These are phyloP conservation scores for Periphyllus acericola DNA, from an alignment of 2,888 invertebrate species.

Conservation along the genomic window DNA sequence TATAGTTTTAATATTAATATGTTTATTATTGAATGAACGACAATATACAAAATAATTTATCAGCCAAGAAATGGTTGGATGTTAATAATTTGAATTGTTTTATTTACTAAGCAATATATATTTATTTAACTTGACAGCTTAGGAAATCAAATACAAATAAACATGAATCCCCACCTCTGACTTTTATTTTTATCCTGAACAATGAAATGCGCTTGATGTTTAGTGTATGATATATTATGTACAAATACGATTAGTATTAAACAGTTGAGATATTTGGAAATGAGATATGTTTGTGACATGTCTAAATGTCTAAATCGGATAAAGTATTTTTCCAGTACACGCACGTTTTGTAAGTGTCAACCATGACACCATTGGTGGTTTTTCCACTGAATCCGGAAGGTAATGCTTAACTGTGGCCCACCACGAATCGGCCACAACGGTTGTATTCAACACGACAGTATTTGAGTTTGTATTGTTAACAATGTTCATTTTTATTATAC, in stretches of 20 bases:
- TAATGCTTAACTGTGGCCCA: conserved; percentile 67
- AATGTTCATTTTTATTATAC: conserved; percentile 67
- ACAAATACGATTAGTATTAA: not conserved
- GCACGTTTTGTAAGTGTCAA: conserved; percentile 64
- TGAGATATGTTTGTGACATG: too few species aligned
- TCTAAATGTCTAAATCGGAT: conserved; percentile 65
- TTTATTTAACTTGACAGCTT: not conserved
- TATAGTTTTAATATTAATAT: conserved; percentile 32
- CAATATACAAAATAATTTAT: conserved; percentile 47
- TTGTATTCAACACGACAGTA: conserved; percentile 66
- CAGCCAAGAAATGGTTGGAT: conserved; percentile 20
- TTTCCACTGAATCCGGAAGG: conserved; percentile 67
- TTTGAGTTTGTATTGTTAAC: conserved; percentile 65
- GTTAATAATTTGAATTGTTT: conserved; percentile 17
- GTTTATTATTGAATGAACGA: conserved; percentile 31
- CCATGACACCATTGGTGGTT: conserved; percentile 68
- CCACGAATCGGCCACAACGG: conserved; percentile 68
- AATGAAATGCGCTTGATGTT: not conserved
- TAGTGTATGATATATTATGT: not conserved
- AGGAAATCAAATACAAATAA: not conserved
- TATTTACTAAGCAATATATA: not conserved
- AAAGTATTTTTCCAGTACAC: conserved; percentile 65
- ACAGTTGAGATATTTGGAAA: not conserved
- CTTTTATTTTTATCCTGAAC: too few species aligned
- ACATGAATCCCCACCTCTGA: not conserved